Percentiles rank a stretch among this genome's conserved stretches.
Evolutionary conservation across 2,113 vertebrate species (phyloP).

Genomic region (Oreochromis niloticus): DNA sequence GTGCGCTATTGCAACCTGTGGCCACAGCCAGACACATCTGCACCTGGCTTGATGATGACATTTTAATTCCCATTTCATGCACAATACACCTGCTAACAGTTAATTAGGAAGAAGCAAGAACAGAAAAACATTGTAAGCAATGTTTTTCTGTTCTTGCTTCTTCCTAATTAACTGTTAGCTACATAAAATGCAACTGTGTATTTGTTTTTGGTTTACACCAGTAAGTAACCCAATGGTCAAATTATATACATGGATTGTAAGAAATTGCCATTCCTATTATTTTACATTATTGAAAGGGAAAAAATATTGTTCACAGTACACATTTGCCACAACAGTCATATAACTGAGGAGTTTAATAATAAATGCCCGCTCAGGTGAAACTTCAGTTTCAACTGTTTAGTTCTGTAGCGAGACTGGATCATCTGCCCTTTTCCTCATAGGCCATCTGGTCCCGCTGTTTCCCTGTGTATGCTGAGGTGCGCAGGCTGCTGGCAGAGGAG

Average conservation of each 20-base stretch:
- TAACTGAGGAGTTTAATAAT: background rate
- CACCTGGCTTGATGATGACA: background rate
- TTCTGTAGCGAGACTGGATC: background rate
- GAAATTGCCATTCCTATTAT: background rate
- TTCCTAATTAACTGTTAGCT: background rate
- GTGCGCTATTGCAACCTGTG: background rate
- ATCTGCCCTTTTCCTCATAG: conserved; percentile 26
- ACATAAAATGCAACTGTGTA: background rate
- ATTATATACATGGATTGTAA: background rate
- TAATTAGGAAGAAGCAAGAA: too few relatives aligned
- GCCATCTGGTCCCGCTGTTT: conserved; percentile 72
- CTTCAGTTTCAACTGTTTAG: background rate
- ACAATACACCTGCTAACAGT: background rate
- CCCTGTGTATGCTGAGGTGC: conserved; percentile 61
- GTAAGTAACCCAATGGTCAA: background rate
- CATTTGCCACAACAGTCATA: background rate
- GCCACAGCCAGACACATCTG: background rate
- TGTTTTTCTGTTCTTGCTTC: background rate
- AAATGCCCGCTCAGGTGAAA: background rate
- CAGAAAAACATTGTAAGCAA: too few relatives aligned
- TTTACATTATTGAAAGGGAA: background rate
- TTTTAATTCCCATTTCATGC: background rate
- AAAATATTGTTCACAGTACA: background rate
- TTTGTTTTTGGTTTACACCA: background rate
- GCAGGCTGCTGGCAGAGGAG: conserved; percentile 37